Base-by-base conservation (phyloP, 2,797 vertebrate genomes). In the Moxostoma hubbsi region DNA sequence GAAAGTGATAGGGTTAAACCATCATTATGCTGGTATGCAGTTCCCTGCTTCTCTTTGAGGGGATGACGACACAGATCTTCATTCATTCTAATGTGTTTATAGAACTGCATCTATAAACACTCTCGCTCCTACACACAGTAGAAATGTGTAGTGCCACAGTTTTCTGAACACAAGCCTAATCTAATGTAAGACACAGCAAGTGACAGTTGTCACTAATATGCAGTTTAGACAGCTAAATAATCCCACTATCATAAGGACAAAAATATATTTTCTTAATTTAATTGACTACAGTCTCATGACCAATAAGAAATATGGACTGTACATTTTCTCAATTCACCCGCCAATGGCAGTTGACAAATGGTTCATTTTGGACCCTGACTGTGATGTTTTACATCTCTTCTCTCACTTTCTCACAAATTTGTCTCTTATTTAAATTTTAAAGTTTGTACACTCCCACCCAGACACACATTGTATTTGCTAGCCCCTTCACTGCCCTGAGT, bases 31-130 rank as follows among this genome's bases (percentile, higher is more conserved):
- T 66, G 61, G 16, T 9, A 18, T 24, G 9, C 62, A 49, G 61
- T 15, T 58, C 54, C 6, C 13, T 0, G 36, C 45, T 46, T 65
- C 43, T 64, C 49, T 71, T 2, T 13, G 36, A 54, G 61, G 7
- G 50, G 70, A 18, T 15, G 36, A 36, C 24, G 36, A 70, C 12
- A 13, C 68, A 47, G 53, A 55, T 79, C 10, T 70, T 5, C 36
- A 55, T 78, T 71, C 61, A 79, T 72, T 64, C 46, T 15, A n/a
- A n/a, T n/a, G n/a, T n/a, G n/a, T n/a, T n/a, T n/a, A 24, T 24
- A 24, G 24, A 24, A 24, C 24, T 24, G 24, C 24, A 57, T 58
- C 53, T 89, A 87, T 89, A 89, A 88, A 85, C 89, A 86, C 46
- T 77, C 83, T 87, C 85, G 4, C 36, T 36, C 87, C 89, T 88